Percentiles rank a stretch among this genome's conserved stretches.
These are phyloP conservation scores for Battus philenor DNA, from an alignment of 1,140 invertebrate genomes.

Conservation along the genomic window DNA sequence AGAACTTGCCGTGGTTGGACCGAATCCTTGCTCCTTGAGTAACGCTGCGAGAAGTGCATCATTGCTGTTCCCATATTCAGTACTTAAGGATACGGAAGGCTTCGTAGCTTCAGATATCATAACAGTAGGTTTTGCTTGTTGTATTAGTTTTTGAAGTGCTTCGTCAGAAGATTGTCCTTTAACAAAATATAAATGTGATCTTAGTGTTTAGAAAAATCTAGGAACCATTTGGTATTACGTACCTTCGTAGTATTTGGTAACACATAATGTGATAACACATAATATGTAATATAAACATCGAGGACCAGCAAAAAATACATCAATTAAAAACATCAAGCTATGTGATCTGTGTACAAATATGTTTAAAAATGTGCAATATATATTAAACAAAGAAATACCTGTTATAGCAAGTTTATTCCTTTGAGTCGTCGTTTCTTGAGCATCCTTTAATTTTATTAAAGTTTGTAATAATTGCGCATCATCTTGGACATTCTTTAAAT, in stretches of 20 bases:
- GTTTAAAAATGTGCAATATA: too few species aligned
- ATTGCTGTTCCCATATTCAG: constrained; percentile 77
- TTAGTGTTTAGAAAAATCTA: not conserved
- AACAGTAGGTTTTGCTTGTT: constrained; percentile 50
- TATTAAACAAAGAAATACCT: too few species aligned
- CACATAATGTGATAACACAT: too few species aligned
- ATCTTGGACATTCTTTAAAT: constrained; percentile 59
- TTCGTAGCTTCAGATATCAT: constrained; percentile 67
- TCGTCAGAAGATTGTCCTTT: constrained; percentile 66
- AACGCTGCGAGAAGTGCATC: constrained; percentile 81
- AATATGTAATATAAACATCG: too few species aligned
- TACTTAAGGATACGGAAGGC: constrained; percentile 63
- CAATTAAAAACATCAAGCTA: too few species aligned
- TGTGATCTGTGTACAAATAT: not conserved
- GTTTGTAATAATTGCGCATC: constrained; percentile 69
- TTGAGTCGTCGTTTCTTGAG: constrained; percentile 58
- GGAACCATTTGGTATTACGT: too few species aligned
- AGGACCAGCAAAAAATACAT: too few species aligned
- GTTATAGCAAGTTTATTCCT: constrained; percentile 57
- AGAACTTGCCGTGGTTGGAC: constrained; percentile 78
- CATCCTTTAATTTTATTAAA: constrained; percentile 65
- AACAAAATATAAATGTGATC: constrained; percentile 15
- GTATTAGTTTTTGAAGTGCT: constrained; percentile 57
- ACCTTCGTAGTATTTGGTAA: too few species aligned
- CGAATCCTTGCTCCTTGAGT: constrained; percentile 81